Evolutionary conservation across 2,797 vertebrate species (phyloP), one percentile per base, ranked within the genome.

Genomic region (Malurus splendens): DNA sequence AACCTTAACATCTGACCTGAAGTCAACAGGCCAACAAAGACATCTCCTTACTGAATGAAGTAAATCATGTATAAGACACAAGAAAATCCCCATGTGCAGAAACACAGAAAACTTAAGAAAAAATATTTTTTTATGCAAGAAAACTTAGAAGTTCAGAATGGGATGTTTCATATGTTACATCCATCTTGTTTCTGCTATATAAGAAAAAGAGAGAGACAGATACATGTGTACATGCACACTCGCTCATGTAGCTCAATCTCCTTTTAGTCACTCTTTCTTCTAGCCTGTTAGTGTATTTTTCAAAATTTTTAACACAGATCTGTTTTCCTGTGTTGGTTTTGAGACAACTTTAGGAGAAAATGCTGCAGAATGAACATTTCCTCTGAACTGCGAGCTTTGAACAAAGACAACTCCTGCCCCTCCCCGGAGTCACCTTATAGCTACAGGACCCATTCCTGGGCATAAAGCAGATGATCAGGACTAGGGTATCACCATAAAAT

Each of bases 191-290:
- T 81, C 45, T 86, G 18, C 39, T 16, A 0, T 48, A 19, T 57
- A 14, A 56, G 9, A 25, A 68, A 74, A 81, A 60, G 41, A 36
- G 54, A 30, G 4, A 4, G 20, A 47, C 24, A 42, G 38, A 13
- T 18, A 38, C n/a, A 2, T 0, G 2, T 30, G 4, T 59, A 8
- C 19, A 14, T 8, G 5, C 4, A 16, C 4, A 4, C 6, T 8
- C 3, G 7, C 55, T 18, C 10, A 8, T n/a, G 20, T n/a, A 59
- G 18, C 25, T 74, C 61, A 59, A 15, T 70, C 18, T 65, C 14
- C 38, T 72, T 60, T 57, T 45, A 44, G 32, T 76, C 36, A 52
- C 3, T 2, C 24, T 67, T 83, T 75, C 22, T 50, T 64, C 16
- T 66, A n/a, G 23, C 6, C 15, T 27, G 11, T 39, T 81, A 73